Evolutionary conservation across 2,113 vertebrate genomes (phyloP).

Genomic region (Atractosteus spatula): DNA sequence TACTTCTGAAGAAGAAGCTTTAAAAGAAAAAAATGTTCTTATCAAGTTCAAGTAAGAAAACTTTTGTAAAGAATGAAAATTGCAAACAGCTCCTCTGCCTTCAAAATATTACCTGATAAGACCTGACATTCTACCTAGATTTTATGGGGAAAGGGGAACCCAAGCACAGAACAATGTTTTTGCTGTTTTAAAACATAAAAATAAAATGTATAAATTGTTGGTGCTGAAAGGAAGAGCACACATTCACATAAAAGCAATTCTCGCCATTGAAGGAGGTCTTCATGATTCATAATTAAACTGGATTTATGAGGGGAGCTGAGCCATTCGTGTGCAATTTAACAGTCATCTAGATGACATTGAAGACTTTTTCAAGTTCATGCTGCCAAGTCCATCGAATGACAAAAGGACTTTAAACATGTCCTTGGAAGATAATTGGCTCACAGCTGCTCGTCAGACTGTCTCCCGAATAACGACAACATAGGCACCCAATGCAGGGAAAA

Average conservation of each 20-base stretch:
- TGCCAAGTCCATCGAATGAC: conserved; percentile 22
- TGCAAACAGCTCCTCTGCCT: no score
- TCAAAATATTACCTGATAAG: no score
- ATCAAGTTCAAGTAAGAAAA: no score
- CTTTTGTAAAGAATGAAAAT: no score
- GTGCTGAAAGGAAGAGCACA: not conserved
- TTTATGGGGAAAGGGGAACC: no score
- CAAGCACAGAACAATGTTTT: no score
- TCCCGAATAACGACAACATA: not conserved
- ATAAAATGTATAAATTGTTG: not conserved
- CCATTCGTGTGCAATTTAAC: conserved; percentile 4
- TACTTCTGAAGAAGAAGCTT: no score
- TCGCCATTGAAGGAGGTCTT: conserved; percentile 11
- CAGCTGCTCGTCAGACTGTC: not conserved
- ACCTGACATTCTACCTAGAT: no score
- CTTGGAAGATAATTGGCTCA: conserved; percentile 44
- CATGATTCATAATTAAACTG: conserved; percentile 36
- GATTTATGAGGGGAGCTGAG: not conserved
- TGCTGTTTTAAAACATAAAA: no score
- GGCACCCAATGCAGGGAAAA: no score
- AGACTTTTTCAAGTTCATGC: conserved; percentile 23
- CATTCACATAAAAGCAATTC: not conserved
- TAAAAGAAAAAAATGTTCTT: no score
- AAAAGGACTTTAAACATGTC: conserved; percentile 31
- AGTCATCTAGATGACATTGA: conserved; percentile 33